Base-by-base conservation (phyloP, 2,888 invertebrate species). In the Sarcophaga rosellei region DNA sequence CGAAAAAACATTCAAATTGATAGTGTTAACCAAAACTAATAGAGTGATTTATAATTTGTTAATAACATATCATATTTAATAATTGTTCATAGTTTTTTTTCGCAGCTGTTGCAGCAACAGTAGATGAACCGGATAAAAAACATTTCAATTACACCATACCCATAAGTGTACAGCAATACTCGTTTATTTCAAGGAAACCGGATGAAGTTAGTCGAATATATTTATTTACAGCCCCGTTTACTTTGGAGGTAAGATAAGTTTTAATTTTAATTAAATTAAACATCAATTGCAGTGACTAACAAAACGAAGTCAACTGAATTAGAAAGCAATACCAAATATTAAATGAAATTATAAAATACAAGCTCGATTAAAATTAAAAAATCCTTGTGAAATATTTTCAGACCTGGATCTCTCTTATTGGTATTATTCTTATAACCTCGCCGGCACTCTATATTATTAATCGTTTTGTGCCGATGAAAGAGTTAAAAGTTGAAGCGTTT, bases 221-320 rank as follows among this genome's bases (percentile, higher is more conserved):
- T 86, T 93, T 98, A 12, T 98, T 98, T 90, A 95, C 97, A 70
- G 95, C 97, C 8, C 98, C 98, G 0, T 98, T 97, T 89, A 95
- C 95, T 8, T 93, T 94, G 35, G 95, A 95, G 90, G 96, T 96
- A 92, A 94, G 94, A 12, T 74, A 35, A 3, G n/a, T n/a, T 35
- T 35, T 35, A 10, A 35, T 35, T 35, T 35, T 35, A 35, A 66
- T 74, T 1, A 47, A 61, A 63, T 11, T 47, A 15, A 15, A 47
- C 0, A 47, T 47, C 6, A 25, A 2, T 47, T 15, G 0, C 44
- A 25, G 10, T 45, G 62, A 35, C 66, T n/a, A n/a, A n/a, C n/a
- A 35, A 35, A 35, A 35, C 35, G 6, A 2, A 35, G 8, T 35
- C 35, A 35, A 35, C 35, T 35, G 35, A 35, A 35, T 10, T 35